Evolutionary conservation across 1,140 invertebrate species (phyloP).

Genomic region (Brachionus asplanchnoidis): DNA sequence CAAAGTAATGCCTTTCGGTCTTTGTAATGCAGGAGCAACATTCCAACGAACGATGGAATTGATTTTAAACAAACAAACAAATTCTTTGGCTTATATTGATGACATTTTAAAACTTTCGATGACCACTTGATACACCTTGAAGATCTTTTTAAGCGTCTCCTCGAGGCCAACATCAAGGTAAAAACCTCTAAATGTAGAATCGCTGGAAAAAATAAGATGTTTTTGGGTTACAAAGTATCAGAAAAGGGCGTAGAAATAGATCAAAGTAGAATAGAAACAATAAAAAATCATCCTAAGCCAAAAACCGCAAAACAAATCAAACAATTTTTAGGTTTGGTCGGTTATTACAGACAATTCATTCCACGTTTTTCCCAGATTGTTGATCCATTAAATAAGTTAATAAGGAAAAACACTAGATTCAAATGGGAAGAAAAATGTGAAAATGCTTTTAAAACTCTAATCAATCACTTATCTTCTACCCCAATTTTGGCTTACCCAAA

Average conservation of each 20-base stretch:
- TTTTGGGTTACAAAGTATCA: no score
- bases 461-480: no score
- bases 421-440: not conserved
- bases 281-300: slow-evolving; percentile 45
- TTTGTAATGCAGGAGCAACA: slow-evolving; percentile 52
- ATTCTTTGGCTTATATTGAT: slow-evolving; percentile 56
- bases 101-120: slow-evolving; percentile 57
- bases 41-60: slow-evolving; percentile 59
- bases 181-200: no score
- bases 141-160: slow-evolving; percentile 51
- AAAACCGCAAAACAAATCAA: slow-evolving; percentile 46
- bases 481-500: no score
- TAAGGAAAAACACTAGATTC: slow-evolving; percentile 44
- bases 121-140: slow-evolving; percentile 52
- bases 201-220: no score
- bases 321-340: slow-evolving; percentile 42
- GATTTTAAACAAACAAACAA: slow-evolving; percentile 48
- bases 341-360: no score
- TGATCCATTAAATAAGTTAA: slow-evolving; percentile 46
- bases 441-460: no score
- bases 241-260: no score
- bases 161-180: no score
- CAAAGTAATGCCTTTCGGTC: slow-evolving; percentile 53
- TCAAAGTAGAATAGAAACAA: no score
- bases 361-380: no score